Evolutionary conservation across 2,113 vertebrate species (phyloP).

Genomic region (Forbesichthys agassizii): DNA sequence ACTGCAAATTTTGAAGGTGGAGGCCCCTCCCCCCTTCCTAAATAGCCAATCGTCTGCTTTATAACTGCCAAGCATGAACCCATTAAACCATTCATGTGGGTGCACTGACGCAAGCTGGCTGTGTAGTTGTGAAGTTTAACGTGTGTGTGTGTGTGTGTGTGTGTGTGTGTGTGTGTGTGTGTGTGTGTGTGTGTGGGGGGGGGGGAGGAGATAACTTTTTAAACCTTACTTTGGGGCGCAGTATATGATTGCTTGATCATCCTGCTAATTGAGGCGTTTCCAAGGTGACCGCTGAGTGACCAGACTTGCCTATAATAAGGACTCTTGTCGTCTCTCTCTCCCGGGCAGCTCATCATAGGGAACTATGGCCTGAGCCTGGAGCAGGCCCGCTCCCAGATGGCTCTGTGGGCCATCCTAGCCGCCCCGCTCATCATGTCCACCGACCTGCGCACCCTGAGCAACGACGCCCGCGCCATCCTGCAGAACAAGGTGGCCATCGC

Average conservation of each 20-base stretch:
- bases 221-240: background rate
- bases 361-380: conserved; percentile 87
- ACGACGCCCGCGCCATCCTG: conserved; percentile 72
- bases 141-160: no score
- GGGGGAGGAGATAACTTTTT: no score
- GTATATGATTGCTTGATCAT: background rate
- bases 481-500: conserved; percentile 83
- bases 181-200: no score
- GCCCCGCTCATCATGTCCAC: conserved; percentile 90
- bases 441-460: conserved; percentile 81
- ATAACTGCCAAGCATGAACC: no score
- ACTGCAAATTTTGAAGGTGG: no score
- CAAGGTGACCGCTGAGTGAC: background rate
- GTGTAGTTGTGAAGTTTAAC: no score
- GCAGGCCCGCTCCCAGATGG: conserved; percentile 87
- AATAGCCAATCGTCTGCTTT: no score
- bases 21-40: no score
- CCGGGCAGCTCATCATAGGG: conserved; percentile 82
- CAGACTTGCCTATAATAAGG: no score
- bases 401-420: conserved; percentile 87
- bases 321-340: conserved; percentile 1
- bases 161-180: no score
- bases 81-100: no score
- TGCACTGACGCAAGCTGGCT: no score
- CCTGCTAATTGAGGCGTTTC: background rate